Base-by-base conservation (phyloP, 2,797 vertebrate species). In the Danio aesculapii region DNA sequence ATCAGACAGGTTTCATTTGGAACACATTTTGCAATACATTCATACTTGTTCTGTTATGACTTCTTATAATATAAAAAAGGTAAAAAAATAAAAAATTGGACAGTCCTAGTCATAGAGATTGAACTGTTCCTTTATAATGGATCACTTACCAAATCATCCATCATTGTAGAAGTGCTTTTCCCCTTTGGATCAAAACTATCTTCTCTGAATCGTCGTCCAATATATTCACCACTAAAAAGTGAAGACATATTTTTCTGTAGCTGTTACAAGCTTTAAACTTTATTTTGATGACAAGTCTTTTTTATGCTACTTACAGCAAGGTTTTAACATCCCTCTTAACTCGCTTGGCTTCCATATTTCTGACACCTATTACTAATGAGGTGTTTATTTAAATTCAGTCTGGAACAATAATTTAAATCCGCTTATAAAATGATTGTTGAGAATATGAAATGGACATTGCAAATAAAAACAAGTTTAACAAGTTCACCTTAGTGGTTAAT, bases 141-240 rank as follows among this genome's bases (percentile, higher is more conserved):
- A 50, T 17, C 44, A 55, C 82, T 93, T 95, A 97, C 95, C 95
- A 96, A 88, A 57, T 97, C 93, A 86, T 96, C 96, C 90, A 97
- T 90, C 85, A 94, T 85, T 0, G 93, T 94, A 72, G 90, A 88
- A 13, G 90, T 86, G 58, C 86, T 92, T 90, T 90, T 95, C 82
- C 96, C 95, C 84, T 94, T 93, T 4, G 95, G 95, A 87, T 97
- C 96, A 88, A 97, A 98, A 74, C 89, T 87, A 4, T 95, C 95
- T 91, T 97, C 96, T 86, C 90, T 80, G 75, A 97, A 91, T 88
- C 89, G 96, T 87, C 93, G 93, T 55, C 96, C 95, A 87, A 97
- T 90, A 86, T 97, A 96, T 86, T 95, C 91, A 77, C 84, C 89
- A 78, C 96, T 98, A 87, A 82, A 80, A 50, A 78, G 46, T 81